Evolutionary conservation across 2,797 vertebrate genomes (phyloP), one percentile per base, ranked within the genome.

Genomic region (Emydoidea blandingii): DNA sequence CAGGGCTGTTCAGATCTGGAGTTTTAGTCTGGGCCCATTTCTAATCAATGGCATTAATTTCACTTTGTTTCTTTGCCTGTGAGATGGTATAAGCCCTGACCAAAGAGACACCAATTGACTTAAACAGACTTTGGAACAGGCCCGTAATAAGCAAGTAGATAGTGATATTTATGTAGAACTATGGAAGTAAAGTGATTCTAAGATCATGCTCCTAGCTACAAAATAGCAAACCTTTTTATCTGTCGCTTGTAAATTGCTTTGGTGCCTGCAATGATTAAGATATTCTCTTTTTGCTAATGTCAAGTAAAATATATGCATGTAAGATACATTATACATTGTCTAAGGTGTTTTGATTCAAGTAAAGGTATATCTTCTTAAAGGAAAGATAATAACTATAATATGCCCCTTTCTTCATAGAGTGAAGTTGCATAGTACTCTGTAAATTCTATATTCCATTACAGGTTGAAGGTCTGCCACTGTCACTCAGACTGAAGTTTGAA

Each of bases 401-500:
- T 31, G 82, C 11, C 57, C 85, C 12, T 50, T 78, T 59, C 88
- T 34, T 29, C 2, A 12, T 86, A 74, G 74, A 86, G 72, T 78
- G 16, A 65, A 68, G 79, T 62, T 8, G 3, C 7, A 3, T 81
- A 8, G 18, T 29, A 72, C 18, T 23, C 27, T 85, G 53, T 37
- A 81, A 88, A 93, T 81, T 83, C 31, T 74, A 34, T 68, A 3
- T 91, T 88, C 89, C 50, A 15, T 83, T 95, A 85, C 83, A 65
- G 85, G 18, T 68, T 68, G 15, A 68, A 41, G 81, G 8, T 76
- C 68, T 92, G 8, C 1, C 87, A 8, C 18, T 72, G n/a, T 81
- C 62, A 87, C 5, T 92, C 85, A 65, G 92, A 74, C 52, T 41
- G 81, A 94, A 92, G 85, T 91, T 85, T 85, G 25, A 83, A 88